Base-by-base conservation (phyloP, 2,113 vertebrate genomes). In the Epinephelus lanceolatus region DNA sequence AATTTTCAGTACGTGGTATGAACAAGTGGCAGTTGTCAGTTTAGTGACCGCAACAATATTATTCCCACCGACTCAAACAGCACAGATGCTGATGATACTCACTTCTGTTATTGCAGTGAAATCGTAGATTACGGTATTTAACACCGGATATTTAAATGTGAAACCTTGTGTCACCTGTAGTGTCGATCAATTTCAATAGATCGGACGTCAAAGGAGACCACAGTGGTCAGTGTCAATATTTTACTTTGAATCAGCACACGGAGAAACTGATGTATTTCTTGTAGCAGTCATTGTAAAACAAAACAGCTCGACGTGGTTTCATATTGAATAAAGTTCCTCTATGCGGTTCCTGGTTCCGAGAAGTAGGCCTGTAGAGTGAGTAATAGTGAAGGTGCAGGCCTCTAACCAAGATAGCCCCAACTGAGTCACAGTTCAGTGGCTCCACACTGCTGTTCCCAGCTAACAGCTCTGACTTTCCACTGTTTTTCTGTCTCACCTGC, bases 251-350 rank as follows among this genome's bases (percentile, higher is more conserved):
- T 91, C 80, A 88, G 49, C 71, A 59, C 40, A 52, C 19, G 15
- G 3, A 82, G 49, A 80, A 27, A 73, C 67, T 68, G 60, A 59
- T 71, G 8, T 86, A 86, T 87, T 82, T 90, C 86, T 11, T 82
- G 72, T 62, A 73, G 76, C 80, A 62, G 47, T 60, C 63, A 60
- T 78, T 89, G 71, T 84, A 88, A 67, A 87, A 89, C 86, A 89
- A 79, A 89, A 86, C 75, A 71, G 70, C 90, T 78, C 57, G 18
- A 91, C 74, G 86, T 56, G 89, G 95, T 96, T 96, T 96, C 96
- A 94, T 86, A 94, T 90, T 96, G 94, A 96, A 95, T 95, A 83
- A 83, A 94, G 94, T 96, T 96, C 96, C 94, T 95, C 92, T 94
- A 85, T 90, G 90, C 59, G 90, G 91, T 93, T 91, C 86, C 91